phyloP scores from a whole-genome alignment of 2,888 invertebrate genomes.

The Archips xylosteana region DNA sequence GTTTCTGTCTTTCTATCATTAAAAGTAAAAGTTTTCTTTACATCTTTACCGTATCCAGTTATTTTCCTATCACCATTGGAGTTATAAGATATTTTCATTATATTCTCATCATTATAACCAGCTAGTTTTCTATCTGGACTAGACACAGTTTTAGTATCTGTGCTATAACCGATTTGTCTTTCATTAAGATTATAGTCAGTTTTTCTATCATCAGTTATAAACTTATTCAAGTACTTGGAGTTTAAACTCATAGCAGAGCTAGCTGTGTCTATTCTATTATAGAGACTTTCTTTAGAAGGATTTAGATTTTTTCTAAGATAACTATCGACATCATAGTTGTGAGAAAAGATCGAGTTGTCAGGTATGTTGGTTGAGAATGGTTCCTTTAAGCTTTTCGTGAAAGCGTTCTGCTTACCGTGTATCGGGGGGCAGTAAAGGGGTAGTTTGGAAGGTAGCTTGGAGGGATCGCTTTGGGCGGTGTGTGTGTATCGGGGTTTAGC shows the following conservation, averaged over 20 bases:
- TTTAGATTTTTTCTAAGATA: slow-evolving; percentile 75
- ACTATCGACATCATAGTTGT: slow-evolving; percentile 74
- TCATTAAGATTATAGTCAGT: slow-evolving; percentile 2
- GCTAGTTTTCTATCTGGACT: background rate
- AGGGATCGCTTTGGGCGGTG: slow-evolving; percentile 60
- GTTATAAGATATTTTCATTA: background rate
- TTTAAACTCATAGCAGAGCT: slow-evolving; percentile 41
- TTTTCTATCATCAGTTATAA: background rate
- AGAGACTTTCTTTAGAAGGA: slow-evolving; percentile 58
- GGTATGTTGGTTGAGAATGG: slow-evolving; percentile 80
- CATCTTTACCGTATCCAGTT: background rate
- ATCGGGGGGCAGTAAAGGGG: slow-evolving; percentile 74
- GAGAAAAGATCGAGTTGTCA: slow-evolving; percentile 71
- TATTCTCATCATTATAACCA: slow-evolving; percentile 10
- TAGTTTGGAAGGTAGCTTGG: slow-evolving; percentile 58
- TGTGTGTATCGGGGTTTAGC: slow-evolving; percentile 43
- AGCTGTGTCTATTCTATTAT: slow-evolving; percentile 40
- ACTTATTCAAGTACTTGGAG: slow-evolving; percentile 28
- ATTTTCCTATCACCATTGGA: slow-evolving; percentile 3
- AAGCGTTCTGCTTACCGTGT: slow-evolving; percentile 54
- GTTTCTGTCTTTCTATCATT: background rate
- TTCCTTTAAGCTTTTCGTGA: slow-evolving; percentile 52
- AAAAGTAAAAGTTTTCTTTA: slow-evolving; percentile 10
- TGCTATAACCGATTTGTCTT: background rate
- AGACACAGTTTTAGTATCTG: background rate